Evolutionary conservation across 2,113 vertebrate genomes (phyloP), one percentile per base, ranked within the genome.

Genomic region (Ctenomys sociabilis): DNA sequence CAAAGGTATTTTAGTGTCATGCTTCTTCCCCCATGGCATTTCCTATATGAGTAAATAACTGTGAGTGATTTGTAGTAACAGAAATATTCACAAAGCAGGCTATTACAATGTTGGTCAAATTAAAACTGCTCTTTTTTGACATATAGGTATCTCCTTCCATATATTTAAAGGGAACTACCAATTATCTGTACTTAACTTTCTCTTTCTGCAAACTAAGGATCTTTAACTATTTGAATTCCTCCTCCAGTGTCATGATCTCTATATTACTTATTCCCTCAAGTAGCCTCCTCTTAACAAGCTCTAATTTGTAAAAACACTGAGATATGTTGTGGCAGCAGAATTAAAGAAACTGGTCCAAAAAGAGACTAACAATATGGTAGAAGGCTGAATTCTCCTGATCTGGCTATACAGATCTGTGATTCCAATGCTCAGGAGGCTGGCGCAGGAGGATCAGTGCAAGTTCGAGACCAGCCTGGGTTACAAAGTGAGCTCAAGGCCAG

Each of bases 11-110:
- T n/a, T n/a, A 45, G 35, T 45, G 37, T n/a, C 70, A 92, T n/a
- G 30, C 88, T 37, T 35, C 16, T 95, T 96, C 82, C 94, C 52
- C 77, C 54, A 94, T n/a, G 43, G 35, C 32, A 91, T 45, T 82
- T 95, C 13, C 93, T 91, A 85, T 80, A 78, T 68, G 35, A 8
- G 32, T 68, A 45, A 93, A 92, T 37, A 96, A 92, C 57, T 95
- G 45, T 87, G 72, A 83, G 84, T 68, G 89, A 78, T 81, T 54
- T 88, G 66, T 70, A 93, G 35, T 85, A 35, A 92, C 37, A 70
- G 61, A 84, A 94, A 88, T 88, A 61, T 95, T 95, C 77, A 95
- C 30, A 96, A 94, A 95, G 28, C 28, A 95, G 26, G 19, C 43
- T 88, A 90, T 57, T 93, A 3, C 26, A 73, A 81, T 73, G 17